Conservation (phyloP, 2,797 vertebrate genomes). For the Phylloscopus collybita region DNA sequence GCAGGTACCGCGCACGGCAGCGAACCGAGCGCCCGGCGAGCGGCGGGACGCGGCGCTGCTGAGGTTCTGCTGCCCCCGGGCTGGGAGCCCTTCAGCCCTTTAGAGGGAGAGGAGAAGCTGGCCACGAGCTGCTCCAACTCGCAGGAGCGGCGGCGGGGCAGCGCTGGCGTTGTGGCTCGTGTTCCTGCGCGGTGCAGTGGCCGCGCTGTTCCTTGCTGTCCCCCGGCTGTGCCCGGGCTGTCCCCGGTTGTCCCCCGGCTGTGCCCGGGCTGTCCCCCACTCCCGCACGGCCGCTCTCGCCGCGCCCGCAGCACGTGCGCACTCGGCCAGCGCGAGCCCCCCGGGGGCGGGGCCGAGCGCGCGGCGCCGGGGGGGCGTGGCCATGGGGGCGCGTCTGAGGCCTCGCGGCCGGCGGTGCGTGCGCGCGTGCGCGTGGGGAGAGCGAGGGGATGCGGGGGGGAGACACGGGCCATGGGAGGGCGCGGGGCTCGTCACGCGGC, state of each 20-base stretch:
- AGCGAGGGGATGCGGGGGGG: neutral
- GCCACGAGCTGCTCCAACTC: accelerated
- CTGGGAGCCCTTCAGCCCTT: too few relatives aligned
- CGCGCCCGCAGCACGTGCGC: neutral
- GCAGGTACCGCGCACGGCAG: neutral
- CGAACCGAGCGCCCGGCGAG: neutral
- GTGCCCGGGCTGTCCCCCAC: too few relatives aligned
- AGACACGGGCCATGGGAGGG: neutral
- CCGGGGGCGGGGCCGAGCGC: neutral
- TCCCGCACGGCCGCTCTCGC: neutral
- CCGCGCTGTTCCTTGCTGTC: neutral
- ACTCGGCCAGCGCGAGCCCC: accelerated
- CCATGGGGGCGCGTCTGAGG: neutral
- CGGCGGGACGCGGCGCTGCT: neutral
- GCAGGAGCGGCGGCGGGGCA: neutral
- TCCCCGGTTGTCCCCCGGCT: neutral
- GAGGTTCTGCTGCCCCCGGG: accelerated
- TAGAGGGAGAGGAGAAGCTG: accelerated
- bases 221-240: neutral
- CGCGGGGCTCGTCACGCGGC: neutral
- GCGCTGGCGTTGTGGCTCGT: neutral
- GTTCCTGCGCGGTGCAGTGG: neutral
- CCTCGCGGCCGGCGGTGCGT: neutral
- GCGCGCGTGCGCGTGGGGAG: neutral
- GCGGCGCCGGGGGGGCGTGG: neutral